Evolutionary conservation across 2,888 invertebrate species (phyloP).

Genomic region (Scrobipalpa costella): DNA sequence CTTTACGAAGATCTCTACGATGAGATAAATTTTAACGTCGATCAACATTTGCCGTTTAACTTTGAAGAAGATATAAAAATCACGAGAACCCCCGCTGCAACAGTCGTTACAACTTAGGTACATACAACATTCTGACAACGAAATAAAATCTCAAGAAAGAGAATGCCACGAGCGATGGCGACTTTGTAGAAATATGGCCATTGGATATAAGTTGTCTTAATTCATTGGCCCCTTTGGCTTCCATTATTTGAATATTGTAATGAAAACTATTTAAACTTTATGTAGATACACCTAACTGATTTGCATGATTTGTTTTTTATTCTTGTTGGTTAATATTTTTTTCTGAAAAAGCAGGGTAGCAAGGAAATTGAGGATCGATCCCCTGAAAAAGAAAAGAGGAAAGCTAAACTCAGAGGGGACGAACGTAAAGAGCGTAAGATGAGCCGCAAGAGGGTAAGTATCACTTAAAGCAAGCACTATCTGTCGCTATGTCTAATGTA

Average conservation of each 20-base stretch:
- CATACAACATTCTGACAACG: too few relatives aligned
- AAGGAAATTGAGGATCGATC: slow-evolving; percentile 82
- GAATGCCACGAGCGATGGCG: neutral
- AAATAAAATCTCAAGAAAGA: neutral
- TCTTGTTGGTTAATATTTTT: slow-evolving; percentile 41
- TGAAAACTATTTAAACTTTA: slow-evolving; percentile 25
- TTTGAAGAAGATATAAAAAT: too few relatives aligned
- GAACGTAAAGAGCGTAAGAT: slow-evolving; percentile 89
- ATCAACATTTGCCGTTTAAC: too few relatives aligned
- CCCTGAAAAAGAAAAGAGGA: slow-evolving; percentile 89
- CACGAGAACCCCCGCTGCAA: too few relatives aligned
- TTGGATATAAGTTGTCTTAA: slow-evolving; percentile 43
- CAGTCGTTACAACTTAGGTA: too few relatives aligned
- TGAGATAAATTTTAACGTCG: too few relatives aligned
- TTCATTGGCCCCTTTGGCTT: slow-evolving; percentile 63
- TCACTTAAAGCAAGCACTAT: neutral
- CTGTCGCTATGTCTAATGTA: slow-evolving; percentile 1
- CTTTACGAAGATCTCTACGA: too few relatives aligned
- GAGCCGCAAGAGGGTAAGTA: slow-evolving; percentile 88
- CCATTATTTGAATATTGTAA: slow-evolving; percentile 24
- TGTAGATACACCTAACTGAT: neutral
- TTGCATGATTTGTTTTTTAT: slow-evolving; percentile 15
- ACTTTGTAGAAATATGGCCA: neutral
- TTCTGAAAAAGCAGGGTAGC: slow-evolving; percentile 76
- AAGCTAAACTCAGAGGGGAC: slow-evolving; percentile 77